A percentile compares a stretch with the other conserved stretches of the same genome.
Evolutionary conservation across 2,797 vertebrate species (phyloP).

Genomic region (Cryptoblepharus egeriae): DNA sequence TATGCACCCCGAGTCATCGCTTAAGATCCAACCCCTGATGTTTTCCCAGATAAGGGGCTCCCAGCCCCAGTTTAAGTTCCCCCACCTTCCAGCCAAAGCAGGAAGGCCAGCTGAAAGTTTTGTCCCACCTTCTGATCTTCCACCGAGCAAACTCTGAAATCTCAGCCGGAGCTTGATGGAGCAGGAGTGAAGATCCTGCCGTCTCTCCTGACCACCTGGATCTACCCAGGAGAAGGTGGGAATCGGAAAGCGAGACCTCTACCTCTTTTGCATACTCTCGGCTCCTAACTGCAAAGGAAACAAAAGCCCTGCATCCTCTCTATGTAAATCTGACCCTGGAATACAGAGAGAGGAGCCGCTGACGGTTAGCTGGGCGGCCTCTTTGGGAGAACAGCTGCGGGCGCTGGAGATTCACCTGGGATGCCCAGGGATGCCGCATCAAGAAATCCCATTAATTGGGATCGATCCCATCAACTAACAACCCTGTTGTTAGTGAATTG

Average conservation of each 20-base stretch:
- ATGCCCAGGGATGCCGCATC: too few species aligned
- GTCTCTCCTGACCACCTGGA: not conserved
- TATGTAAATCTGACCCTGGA: constrained; percentile 64
- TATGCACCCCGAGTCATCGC: not conserved
- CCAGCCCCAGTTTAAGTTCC: not conserved
- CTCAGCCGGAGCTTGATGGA: not conserved
- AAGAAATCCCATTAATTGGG: too few species aligned
- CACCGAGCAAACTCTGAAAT: not conserved
- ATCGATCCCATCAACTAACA: too few species aligned
- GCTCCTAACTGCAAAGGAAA: constrained; percentile 1
- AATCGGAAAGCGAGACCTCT: not conserved
- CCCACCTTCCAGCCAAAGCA: not conserved
- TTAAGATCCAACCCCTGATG: not conserved
- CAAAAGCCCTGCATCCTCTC: constrained; percentile 29
- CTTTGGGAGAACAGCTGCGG: not conserved
- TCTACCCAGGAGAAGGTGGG: accelerated
- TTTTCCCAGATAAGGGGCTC: not conserved
- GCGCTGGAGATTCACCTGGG: not conserved
- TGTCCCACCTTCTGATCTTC: not conserved
- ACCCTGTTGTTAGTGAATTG: too few species aligned
- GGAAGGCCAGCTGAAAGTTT: not conserved
- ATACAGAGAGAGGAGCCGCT: not conserved
- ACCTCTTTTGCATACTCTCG: constrained; percentile 25
- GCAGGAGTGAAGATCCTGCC: too few species aligned
- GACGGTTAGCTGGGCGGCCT: constrained; percentile 12